phyloP scores from a whole-genome alignment of 2,797 vertebrate genomes.

The Cygnus olor region DNA sequence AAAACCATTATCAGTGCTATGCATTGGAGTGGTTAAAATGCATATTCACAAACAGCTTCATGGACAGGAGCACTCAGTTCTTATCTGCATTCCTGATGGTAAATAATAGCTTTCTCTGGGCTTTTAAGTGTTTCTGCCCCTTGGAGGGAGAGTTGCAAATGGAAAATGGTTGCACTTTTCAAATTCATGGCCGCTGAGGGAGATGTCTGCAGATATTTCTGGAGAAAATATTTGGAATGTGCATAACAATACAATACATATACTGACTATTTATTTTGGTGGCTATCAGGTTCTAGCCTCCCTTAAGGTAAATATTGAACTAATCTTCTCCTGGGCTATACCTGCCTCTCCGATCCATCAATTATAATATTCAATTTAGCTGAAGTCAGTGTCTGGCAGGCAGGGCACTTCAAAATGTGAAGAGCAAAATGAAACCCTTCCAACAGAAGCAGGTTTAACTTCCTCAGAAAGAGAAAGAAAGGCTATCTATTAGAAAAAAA shows the following conservation, averaged over 20 bases:
- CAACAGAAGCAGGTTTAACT: neutral
- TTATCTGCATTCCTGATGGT: neutral
- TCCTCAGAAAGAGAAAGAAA: neutral
- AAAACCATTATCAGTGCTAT: neutral
- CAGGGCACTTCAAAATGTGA: neutral
- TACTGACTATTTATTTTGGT: rapidly evolving
- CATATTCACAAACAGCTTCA: neutral
- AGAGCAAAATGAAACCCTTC: neutral
- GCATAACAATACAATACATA: rapidly evolving
- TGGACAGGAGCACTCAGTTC: neutral
- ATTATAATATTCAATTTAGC: neutral
- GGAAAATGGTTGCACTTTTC: neutral
- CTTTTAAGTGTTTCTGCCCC: neutral
- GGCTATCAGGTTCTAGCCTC: neutral
- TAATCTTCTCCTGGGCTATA: neutral
- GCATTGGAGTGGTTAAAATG: neutral
- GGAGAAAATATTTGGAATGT: neutral
- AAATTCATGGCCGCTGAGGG: neutral
- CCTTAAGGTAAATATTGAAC: neutral
- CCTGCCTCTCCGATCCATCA: neutral
- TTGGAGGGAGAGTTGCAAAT: neutral
- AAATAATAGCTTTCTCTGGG: neutral
- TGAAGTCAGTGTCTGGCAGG: neutral
- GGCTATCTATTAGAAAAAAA: neutral
- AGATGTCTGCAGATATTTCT: rapidly evolving